Evolutionary conservation across 2,113 vertebrate genomes (phyloP).

Genomic region (Nothobranchius kuhntae): DNA sequence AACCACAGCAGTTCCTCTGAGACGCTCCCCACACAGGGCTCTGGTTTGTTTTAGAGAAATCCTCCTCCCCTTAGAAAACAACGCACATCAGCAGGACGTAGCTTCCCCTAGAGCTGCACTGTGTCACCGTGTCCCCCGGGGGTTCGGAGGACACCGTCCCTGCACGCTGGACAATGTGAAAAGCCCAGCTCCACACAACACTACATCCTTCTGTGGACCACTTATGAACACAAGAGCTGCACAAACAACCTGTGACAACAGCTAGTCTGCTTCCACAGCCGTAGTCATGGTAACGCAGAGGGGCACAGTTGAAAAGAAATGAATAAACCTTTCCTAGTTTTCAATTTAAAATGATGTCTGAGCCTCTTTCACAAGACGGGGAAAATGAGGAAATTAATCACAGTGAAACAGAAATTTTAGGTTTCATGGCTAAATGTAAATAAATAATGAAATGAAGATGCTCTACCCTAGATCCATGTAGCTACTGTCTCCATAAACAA

Average conservation of each 20-base stretch:
- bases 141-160: constrained; percentile 12
- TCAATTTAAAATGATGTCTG: constrained; percentile 36
- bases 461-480: too few species aligned
- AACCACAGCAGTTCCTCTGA: constrained; percentile 1
- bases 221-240: constrained; percentile 82
- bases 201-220: constrained; percentile 72
- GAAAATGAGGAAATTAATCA: background rate
- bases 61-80: constrained; percentile 16
- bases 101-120: constrained; percentile 11
- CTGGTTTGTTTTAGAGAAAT: constrained; percentile 16
- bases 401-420: too few species aligned
- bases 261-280: constrained; percentile 77
- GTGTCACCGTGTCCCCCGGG: background rate
- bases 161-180: constrained; percentile 21
- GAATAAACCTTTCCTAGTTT: constrained; percentile 60
- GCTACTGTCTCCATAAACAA: too few species aligned
- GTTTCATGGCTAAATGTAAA: too few species aligned
- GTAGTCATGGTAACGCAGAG: constrained; percentile 85
- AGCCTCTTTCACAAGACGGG: background rate
- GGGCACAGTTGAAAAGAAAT: constrained; percentile 73
- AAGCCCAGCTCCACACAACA: constrained; percentile 27
- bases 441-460: too few species aligned
- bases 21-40: background rate
- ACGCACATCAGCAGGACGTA: constrained; percentile 23
- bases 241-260: constrained; percentile 84